A percentile compares a stretch with the other conserved stretches of the same genome.
phyloP scores from a whole-genome alignment of 1,140 invertebrate genomes.

The Macrostomum lignano region DNA sequence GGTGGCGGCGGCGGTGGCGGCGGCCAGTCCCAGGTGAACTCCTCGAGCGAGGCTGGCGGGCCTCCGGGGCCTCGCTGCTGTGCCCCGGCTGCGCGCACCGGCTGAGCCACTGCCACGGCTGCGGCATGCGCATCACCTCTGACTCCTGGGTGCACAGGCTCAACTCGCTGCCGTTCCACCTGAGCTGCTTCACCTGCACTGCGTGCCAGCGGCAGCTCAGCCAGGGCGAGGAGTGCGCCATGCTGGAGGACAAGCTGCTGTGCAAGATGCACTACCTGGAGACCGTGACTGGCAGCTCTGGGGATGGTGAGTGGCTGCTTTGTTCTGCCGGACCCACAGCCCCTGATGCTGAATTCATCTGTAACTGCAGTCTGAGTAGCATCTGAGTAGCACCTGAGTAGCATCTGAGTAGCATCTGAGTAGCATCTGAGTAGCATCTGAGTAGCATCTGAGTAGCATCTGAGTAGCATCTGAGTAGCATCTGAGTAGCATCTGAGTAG shows the following conservation, averaged over 20 bases:
- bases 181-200: constrained; percentile 5
- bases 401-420: too few relatives aligned
- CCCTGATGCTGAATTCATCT: too few relatives aligned
- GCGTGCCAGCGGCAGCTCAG: neutral
- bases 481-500: too few relatives aligned
- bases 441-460: too few relatives aligned
- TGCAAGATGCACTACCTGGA: constrained; percentile 1
- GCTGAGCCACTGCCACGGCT: constrained; percentile 1
- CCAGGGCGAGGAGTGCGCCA: constrained; percentile 4
- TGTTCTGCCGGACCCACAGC: too few relatives aligned
- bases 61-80: too few relatives aligned
- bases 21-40: neutral
- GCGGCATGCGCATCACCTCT: neutral
- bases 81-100: neutral
- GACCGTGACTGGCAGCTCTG: neutral
- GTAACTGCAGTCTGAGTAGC: too few relatives aligned
- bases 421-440: too few relatives aligned
- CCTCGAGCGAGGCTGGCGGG: too few relatives aligned
- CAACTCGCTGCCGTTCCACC: neutral
- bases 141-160: constrained; percentile 5
- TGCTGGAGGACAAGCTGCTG: neutral
- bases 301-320: neutral
- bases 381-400: too few relatives aligned
- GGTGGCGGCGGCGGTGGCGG: neutral
- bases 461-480: too few relatives aligned